Evolutionary conservation across 2,888 invertebrate genomes (phyloP), one percentile per base, ranked within the genome.

Genomic region (Meghimatium bilineatum): DNA sequence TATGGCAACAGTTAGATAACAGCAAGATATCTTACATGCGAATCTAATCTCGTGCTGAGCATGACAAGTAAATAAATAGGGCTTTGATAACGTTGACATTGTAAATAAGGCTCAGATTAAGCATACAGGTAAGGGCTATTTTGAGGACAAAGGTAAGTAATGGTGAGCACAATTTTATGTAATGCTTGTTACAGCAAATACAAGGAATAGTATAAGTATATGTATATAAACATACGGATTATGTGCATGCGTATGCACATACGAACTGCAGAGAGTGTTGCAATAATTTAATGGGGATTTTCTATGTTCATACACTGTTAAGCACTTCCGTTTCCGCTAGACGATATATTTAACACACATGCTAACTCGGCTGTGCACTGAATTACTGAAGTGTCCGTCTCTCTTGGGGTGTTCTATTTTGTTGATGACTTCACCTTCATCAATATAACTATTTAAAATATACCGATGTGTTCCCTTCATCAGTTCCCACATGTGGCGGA

Each of bases 381-480:
- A 56, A 38, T 49, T 14, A 44, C 34, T 20, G 38, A 26, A 44
- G 44, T 26, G 71, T 38, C 12, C 44, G 69, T 14, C 72, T 49
- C 44, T 49, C 29, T 72, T 44, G 29, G 49, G 12, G 26, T 72
- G 36, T 29, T 8, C 72, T n/a, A 38, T n/a, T 3, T 72, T 72
- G 72, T 72, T 44, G 72, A 44, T n/a, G 72, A 26, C 12, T 26
- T 44, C 44, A 44, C 49, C n/a, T 72, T 72, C 49, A 44, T 72
- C 72, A n/a, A n/a, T 49, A 72, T n/a, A 14, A 44, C n/a, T 29
- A 72, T 72, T 72, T 72, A 44, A 44, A 44, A 32, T n/a, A n/a
- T 26, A 26, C 29, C 44, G 1, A 8, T 10, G 38, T 26, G 26
- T 72, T 38, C 72, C n/a, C 49, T n/a, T 49, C 69, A 26, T 23